Percentiles rank a stretch among this genome's conserved stretches.
Conservation (phyloP, 1,140 invertebrate species). For the Drosophila nannoptera region DNA sequence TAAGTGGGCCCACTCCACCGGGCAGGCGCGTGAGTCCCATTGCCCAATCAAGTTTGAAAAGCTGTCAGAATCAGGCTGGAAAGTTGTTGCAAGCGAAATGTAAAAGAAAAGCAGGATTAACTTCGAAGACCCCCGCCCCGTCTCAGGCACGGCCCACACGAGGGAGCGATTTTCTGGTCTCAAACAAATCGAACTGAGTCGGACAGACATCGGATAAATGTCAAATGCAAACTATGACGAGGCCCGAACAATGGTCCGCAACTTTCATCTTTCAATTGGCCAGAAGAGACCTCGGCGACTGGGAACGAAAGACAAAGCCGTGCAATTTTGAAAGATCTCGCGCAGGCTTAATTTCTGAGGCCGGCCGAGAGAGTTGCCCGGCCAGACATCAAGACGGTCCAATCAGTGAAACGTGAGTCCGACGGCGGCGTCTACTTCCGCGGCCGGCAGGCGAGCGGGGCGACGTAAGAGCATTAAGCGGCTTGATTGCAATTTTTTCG, state of each 20-base stretch:
- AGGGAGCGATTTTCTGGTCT: background rate
- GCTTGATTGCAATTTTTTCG: slow-evolving; percentile 59
- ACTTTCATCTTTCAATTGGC: slow-evolving; percentile 48
- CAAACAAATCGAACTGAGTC: slow-evolving; percentile 10
- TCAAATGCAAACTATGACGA: slow-evolving; percentile 35
- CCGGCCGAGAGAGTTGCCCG: background rate
- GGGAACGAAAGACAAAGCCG: slow-evolving; percentile 2
- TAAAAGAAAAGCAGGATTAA: too few relatives aligned
- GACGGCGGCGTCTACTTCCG: slow-evolving; percentile 35
- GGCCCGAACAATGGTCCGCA: slow-evolving; percentile 27
- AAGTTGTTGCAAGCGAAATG: too few relatives aligned
- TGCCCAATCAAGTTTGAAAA: background rate
- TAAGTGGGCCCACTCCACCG: slow-evolving; percentile 2
- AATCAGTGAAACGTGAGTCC: slow-evolving; percentile 49
- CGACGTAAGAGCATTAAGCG: slow-evolving; percentile 56
- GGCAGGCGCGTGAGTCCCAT: background rate
- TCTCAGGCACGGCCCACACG: too few relatives aligned
- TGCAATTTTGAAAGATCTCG: background rate
- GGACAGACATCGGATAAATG: slow-evolving; percentile 31
- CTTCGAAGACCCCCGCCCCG: too few relatives aligned
- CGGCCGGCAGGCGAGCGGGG: background rate
- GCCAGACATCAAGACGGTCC: slow-evolving; percentile 47
- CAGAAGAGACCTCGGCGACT: too few relatives aligned
- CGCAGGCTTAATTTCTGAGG: slow-evolving; percentile 16
- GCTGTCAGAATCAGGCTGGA: background rate